Conservation (phyloP, 2,797 vertebrate species). For the Eurystomus glaucurus region DNA sequence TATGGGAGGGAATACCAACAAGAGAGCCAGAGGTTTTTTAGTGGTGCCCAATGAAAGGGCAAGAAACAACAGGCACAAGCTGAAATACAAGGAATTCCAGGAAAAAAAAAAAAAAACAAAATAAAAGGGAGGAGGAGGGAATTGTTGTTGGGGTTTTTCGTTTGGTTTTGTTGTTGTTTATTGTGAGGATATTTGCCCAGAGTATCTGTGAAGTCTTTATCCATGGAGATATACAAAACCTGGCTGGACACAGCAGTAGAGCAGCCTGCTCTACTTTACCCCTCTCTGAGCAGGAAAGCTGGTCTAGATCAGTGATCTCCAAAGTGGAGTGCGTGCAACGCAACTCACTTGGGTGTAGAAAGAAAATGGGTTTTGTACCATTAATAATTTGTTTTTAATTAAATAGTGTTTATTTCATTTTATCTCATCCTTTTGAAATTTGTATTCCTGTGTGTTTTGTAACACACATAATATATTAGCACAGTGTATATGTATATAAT, state of each 20-base stretch:
- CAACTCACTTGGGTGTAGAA: not conserved
- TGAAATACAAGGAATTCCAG: not conserved
- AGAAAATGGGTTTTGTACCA: not conserved
- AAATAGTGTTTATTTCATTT: not conserved
- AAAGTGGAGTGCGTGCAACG: not conserved
- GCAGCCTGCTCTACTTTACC: not conserved
- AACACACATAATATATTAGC: not conserved
- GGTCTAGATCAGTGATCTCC: not conserved
- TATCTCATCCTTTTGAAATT: not conserved
- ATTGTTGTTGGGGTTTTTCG: not conserved
- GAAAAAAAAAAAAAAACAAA: no score
- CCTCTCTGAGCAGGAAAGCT: not conserved
- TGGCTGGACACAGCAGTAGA: not conserved
- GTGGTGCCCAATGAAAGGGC: not conserved
- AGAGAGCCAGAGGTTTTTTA: not conserved
- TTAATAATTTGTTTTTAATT: not conserved
- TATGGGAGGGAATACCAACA: not conserved
- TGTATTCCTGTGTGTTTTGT: not conserved
- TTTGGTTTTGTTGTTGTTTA: not conserved
- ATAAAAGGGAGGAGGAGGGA: fast-evolving
- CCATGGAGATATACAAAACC: not conserved
- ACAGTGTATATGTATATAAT: not conserved
- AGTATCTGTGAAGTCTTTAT: not conserved
- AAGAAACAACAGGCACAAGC: not conserved
- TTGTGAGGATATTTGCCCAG: not conserved